A percentile compares a stretch with the other conserved stretches of the same genome.
These are phyloP conservation scores for Melanostoma scalare DNA, from an alignment of 2,888 invertebrate genomes.

Conservation along the genomic window DNA sequence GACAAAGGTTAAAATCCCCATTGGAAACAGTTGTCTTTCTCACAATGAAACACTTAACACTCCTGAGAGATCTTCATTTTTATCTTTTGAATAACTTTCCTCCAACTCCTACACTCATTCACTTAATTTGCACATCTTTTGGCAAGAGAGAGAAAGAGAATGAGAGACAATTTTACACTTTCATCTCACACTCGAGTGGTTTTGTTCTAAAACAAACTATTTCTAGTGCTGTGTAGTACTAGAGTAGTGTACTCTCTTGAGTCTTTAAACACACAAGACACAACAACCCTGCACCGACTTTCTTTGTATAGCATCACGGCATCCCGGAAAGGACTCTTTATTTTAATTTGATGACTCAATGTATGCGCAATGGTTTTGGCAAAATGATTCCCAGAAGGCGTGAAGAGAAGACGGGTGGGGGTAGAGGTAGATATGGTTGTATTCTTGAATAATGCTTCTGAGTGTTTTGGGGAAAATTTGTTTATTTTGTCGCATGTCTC, in stretches of 20 bases:
- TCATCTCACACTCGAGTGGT: conserved; percentile 3
- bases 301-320: conserved; percentile 2
- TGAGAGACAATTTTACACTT: conserved; percentile 27
- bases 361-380: conserved; percentile 52
- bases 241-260: conserved; percentile 10
- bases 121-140: conserved; percentile 55
- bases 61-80: conserved; percentile 52
- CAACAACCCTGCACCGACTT: conserved; percentile 5
- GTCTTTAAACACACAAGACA: conserved; percentile 34
- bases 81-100: conserved; percentile 49
- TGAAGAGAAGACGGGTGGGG: not conserved
- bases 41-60: conserved; percentile 24
- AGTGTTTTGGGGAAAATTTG: conserved; percentile 46
- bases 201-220: conserved; percentile 37
- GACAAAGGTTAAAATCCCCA: no score
- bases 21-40: not conserved
- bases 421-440: conserved; percentile 2
- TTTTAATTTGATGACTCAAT: conserved; percentile 70
- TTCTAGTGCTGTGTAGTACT: conserved; percentile 8
- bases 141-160: not conserved
- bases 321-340: conserved; percentile 58
- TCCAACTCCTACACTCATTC: conserved; percentile 38
- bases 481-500: conserved; percentile 51
- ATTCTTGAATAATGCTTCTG: conserved; percentile 7
- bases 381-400: conserved; percentile 45